Evolutionary conservation across 2,888 invertebrate genomes (phyloP).

Genomic region (Pammene fasciana): DNA sequence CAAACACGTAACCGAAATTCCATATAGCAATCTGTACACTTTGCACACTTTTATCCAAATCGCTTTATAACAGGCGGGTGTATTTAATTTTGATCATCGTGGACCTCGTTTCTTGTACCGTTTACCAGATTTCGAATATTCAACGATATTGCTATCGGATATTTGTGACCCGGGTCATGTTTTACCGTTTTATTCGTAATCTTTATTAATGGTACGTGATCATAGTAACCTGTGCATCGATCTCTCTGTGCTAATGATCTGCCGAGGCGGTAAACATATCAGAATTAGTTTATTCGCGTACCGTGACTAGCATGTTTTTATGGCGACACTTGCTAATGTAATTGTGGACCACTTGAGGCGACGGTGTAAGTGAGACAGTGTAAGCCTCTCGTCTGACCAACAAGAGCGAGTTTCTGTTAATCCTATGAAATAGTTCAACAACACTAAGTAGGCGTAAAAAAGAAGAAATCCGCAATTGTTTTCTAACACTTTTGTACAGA

Average conservation of each 20-base stretch:
- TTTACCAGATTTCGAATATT: conserved; percentile 19
- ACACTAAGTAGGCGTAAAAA: not conserved
- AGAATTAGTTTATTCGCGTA: conserved; percentile 34
- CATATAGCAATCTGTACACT: conserved; percentile 26
- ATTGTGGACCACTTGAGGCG: conserved; percentile 25
- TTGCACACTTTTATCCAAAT: conserved; percentile 23
- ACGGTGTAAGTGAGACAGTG: conserved; percentile 6
- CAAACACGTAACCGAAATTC: conserved; percentile 23
- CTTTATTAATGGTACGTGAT: conserved; percentile 26
- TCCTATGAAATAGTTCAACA: not conserved
- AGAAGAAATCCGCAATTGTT: not conserved
- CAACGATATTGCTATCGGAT: conserved; percentile 14
- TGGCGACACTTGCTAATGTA: conserved; percentile 35
- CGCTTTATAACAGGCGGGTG: conserved; percentile 32
- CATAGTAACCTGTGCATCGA: conserved; percentile 23
- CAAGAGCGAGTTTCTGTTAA: not conserved
- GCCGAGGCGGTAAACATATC: conserved; percentile 33
- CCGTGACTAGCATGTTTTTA: conserved; percentile 41
- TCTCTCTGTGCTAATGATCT: conserved; percentile 30
- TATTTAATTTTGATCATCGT: conserved; percentile 18
- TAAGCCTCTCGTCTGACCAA: conserved; percentile 1
- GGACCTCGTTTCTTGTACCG: conserved; percentile 16
- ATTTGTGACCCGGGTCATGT: conserved; percentile 21
- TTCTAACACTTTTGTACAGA: too few species aligned
- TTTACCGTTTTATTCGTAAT: conserved; percentile 32